Evolutionary conservation across 2,113 vertebrate genomes (phyloP).

Genomic region (Sciurus niger): DNA sequence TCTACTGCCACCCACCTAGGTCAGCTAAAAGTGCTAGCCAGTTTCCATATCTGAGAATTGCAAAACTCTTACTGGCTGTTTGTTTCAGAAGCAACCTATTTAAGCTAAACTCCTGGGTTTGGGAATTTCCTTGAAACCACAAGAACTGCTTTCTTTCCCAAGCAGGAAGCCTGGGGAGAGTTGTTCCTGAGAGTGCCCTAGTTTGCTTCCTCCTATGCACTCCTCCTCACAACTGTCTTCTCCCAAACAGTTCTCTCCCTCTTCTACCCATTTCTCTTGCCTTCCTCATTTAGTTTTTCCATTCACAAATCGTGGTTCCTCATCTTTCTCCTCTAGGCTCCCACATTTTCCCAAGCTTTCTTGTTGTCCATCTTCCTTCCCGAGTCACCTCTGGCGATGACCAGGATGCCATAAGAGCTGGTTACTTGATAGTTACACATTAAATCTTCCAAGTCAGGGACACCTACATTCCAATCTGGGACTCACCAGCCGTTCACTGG

Average conservation of each 20-base stretch:
- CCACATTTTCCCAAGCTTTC: not conserved
- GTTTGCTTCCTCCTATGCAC: not conserved
- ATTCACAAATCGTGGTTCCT: not conserved
- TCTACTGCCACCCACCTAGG: not conserved
- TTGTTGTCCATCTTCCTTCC: not conserved
- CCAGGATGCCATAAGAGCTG: not conserved
- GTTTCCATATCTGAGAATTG: not conserved
- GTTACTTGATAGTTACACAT: not conserved
- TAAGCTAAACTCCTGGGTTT: not conserved
- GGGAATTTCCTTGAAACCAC: not conserved
- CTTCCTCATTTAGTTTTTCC: not conserved
- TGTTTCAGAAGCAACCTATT: not conserved
- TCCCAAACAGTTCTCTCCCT: not conserved
- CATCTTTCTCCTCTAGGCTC: not conserved
- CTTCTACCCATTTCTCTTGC: not conserved
- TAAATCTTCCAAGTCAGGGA: not conserved
- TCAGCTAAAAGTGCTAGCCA: not conserved
- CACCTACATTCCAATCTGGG: not conserved
- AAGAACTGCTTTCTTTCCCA: not conserved
- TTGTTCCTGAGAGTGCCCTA: not conserved
- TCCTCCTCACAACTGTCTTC: not conserved
- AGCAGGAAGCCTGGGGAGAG: rapidly evolving
- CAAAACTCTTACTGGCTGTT: not conserved
- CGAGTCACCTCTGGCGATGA: not conserved
- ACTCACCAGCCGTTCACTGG: not conserved